Base-by-base conservation (phyloP, 2,888 invertebrate species). In the Orchestes rusci region DNA sequence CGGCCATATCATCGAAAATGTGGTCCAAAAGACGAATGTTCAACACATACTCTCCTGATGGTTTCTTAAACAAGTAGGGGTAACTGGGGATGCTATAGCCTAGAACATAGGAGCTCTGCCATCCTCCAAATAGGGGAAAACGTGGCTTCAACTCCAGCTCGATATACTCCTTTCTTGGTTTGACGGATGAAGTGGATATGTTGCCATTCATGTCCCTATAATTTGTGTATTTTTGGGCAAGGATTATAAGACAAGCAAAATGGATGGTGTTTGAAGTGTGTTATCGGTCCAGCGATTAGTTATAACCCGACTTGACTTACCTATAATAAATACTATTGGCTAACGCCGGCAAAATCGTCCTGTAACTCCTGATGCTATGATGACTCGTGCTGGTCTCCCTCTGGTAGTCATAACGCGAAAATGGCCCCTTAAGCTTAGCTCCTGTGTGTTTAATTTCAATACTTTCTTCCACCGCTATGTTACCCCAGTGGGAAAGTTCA, bases 401-500 rank as follows among this genome's bases (percentile, higher is more conserved):
- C 69, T 97, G 96, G 65, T 91, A 97, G 66, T 99, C 97, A 68
- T 95, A 94, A 29, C 99, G 80, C 2, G 97, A 97, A 72, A 99
- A 96, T 2, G 94, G 81, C 0, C 93, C 93, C 64, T 95, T 94
- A 29, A 99, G 70, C 51, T 80, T 75, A 8, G 99, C 97, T 30
- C 99, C 99, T 33, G 87, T 84, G 63, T 99, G 97, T 15, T 83
- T 73, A 53, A 99, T 74, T 65, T 95, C 91, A 55, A 97, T 79
- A 4, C 84, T 81, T 66, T 99, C 99, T 65, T 97, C 95, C 1
- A 99, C 77, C 16, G 97, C 97, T 59, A 99, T 90, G 62, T 97
- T 96, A 5, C 97, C 97, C 99, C 99, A 99, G 66, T 99, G 97
- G 0, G 97, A 99, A 2, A 99, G 81, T 71, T 99, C 97, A 58